Conservation (phyloP, 2,888 invertebrate genomes). For the Rhagophthalmus giganteus region DNA sequence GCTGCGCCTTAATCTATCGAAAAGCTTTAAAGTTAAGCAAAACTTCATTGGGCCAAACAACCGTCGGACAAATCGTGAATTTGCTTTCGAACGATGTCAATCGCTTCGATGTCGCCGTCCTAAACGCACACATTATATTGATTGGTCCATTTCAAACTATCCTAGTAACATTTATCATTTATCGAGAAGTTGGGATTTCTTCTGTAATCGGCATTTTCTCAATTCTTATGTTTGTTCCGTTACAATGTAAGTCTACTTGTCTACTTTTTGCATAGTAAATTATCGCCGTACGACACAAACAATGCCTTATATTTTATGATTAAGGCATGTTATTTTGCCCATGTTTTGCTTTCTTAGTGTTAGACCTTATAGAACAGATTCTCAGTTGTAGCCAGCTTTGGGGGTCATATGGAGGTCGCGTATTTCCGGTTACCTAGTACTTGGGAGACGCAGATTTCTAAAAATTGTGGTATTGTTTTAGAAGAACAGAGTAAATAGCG, state of each 20-base stretch:
- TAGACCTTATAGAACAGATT: no score
- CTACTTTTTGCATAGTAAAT: not conserved
- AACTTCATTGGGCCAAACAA: constrained; percentile 75
- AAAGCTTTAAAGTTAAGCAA: constrained; percentile 64
- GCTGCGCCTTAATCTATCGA: constrained; percentile 83
- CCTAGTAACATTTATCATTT: constrained; percentile 74
- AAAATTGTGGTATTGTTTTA: no score
- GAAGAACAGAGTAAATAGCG: no score
- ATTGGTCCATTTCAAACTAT: constrained; percentile 79
- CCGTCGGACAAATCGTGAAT: constrained; percentile 79
- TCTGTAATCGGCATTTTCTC: constrained; percentile 62
- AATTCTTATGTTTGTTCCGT: constrained; percentile 57
- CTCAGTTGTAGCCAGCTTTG: no score
- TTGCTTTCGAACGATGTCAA: constrained; percentile 94
- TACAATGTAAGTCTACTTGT: constrained; percentile 52
- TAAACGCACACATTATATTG: constrained; percentile 83
- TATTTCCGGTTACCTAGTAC: no score
- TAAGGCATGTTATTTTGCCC: no score
- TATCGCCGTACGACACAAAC: not conserved
- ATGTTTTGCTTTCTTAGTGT: no score
- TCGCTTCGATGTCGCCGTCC: constrained; percentile 79
- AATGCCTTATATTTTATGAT: no score
- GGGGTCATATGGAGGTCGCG: no score
- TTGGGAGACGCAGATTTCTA: no score
- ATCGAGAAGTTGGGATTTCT: constrained; percentile 62